Conservation (phyloP, 1,140 invertebrate genomes). For the Zophobas morio region DNA sequence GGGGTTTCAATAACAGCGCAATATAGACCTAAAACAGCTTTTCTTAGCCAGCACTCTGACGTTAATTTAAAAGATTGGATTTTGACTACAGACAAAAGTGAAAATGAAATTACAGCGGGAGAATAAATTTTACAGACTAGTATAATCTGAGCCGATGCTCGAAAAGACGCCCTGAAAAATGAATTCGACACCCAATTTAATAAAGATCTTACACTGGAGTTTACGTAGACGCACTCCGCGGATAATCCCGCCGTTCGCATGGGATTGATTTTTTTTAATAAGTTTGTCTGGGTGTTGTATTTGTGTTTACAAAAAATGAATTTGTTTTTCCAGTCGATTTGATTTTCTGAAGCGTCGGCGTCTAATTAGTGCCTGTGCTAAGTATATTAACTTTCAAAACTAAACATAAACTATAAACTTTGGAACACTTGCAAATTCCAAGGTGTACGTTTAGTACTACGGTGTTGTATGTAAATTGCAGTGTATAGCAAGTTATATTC, state of each 20-base stretch:
- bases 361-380: too few species aligned
- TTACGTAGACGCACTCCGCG: neutral
- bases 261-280: neutral
- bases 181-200: constrained; percentile 18
- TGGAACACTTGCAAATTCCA: too few species aligned
- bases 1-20: neutral
- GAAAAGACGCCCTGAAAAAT: constrained; percentile 34
- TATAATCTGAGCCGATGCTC: constrained; percentile 42
- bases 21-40: neutral
- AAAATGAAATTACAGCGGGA: constrained; percentile 46
- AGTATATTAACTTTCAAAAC: too few species aligned
- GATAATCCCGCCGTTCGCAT: neutral
- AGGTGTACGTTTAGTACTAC: too few species aligned
- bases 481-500: too few species aligned
- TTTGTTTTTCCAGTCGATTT: neutral
- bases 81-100: constrained; percentile 44
- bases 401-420: too few species aligned
- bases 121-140: constrained; percentile 43
- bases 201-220: constrained; percentile 18
- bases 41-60: constrained; percentile 22
- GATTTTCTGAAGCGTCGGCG: too few species aligned
- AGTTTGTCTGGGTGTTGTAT: too few species aligned
- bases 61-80: constrained; percentile 47
- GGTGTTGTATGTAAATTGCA: too few species aligned
- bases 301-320: neutral